Percentiles rank a stretch among this genome's conserved stretches.
Evolutionary conservation across 92 coral and sea anemone species (phyloP).

Genomic region (Virgularia gustaviana): DNA sequence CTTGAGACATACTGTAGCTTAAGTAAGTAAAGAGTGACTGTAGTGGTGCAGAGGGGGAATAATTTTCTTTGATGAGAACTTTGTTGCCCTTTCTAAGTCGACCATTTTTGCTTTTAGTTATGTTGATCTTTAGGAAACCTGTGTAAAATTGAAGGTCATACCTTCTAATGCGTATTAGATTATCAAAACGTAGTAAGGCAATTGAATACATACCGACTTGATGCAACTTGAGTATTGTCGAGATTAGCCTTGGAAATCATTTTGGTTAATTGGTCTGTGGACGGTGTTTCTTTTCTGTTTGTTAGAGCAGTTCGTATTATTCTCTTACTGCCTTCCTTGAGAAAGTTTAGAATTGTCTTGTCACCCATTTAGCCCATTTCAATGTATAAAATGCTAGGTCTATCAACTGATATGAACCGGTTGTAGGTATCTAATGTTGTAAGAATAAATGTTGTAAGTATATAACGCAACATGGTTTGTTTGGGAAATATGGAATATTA

Average conservation of each 20-base stretch:
- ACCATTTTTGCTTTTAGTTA: constrained; percentile 42
- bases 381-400: constrained; percentile 58
- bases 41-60: constrained; percentile 21
- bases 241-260: constrained; percentile 26
- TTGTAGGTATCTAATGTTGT: too few species aligned
- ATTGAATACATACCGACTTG: constrained; percentile 49
- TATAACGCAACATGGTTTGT: constrained; percentile 28
- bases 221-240: constrained; percentile 37
- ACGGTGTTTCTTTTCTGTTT: constrained; percentile 47
- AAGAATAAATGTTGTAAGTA: constrained; percentile 49
- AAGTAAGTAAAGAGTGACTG: constrained; percentile 1
- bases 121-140: constrained; percentile 24
- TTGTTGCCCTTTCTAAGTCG: constrained; percentile 48
- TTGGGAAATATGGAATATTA: constrained; percentile 29
- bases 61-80: constrained; percentile 37
- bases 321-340: constrained; percentile 46
- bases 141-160: constrained; percentile 33
- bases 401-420: constrained; percentile 38
- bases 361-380: constrained; percentile 51
- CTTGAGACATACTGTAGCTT: constrained; percentile 5
- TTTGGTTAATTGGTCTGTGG: constrained; percentile 23
- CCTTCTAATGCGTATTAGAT: constrained; percentile 35
- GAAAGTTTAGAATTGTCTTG: constrained; percentile 36
- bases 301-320: constrained; percentile 38
- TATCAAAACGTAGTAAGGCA: constrained; percentile 50